Base-by-base conservation (phyloP, 2,113 vertebrate species). In the Aegypius monachus region DNA sequence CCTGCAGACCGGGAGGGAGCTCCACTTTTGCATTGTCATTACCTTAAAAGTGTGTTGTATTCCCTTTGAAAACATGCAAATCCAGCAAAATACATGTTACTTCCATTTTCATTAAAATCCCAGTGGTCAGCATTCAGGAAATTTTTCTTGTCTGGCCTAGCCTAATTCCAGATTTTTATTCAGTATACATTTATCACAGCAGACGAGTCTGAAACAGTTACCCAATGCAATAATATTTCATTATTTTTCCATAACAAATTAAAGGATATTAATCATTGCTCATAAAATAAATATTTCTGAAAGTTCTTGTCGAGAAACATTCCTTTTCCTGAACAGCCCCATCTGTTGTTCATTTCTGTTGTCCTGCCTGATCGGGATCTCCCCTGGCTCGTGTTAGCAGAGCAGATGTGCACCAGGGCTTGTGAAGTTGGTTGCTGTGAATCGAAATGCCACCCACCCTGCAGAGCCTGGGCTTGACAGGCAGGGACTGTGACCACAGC, bases 211-310 rank as follows among this genome's bases (percentile, higher is more conserved):
- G 63, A 91, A 94, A 63, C 7, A 32, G 10, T 82, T 74, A 84
- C 45, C 12, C 58, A 65, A 34, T 22, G 3, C 16, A 84, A 62
- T 26, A 81, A 14, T 81, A 55, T 56, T 78, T 79, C 31, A 18
- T 4, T 62, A 70, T 65, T 14, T 36, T 52, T 31, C 11, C 19
- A 7, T 25, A 77, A 58, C 22, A 91, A 86, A 94, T 83, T 31
- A 58, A 90, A 85, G 13, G 5, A 40, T 61, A 77, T 36, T 93
- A 77, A 93, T 95, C 56, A 90, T 88, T 38, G 9, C 34, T 94
- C 29, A 80, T 73, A 65, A 93, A 94, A 83, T 56, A 93, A 91
- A 55, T 83, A 83, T 90, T 90, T 90, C 67, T 86, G 63, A 90
- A 67, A 19, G 26, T 4, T 62, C 2, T 82, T 53, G 22, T 55